Evolutionary conservation across 2,888 invertebrate species (phyloP), one percentile per base, ranked within the genome.

Genomic region (Clanis bilineata): DNA sequence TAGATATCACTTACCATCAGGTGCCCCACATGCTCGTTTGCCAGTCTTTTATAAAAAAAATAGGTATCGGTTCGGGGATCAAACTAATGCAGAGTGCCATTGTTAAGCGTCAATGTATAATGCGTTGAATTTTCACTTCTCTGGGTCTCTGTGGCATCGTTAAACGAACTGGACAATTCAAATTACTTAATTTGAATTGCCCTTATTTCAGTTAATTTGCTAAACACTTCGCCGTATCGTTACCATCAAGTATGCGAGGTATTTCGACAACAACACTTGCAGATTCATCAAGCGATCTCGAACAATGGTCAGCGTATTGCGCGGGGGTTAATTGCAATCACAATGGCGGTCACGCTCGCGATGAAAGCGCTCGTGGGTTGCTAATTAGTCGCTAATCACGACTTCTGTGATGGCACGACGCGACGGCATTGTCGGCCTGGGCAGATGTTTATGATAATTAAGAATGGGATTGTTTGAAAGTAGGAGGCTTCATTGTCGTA

Each of bases 311-410:
- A n/a, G 15, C 21, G 9, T 15, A 44, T 44, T 44, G 23, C 22
- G n/a, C 36, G 15, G 7, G 25, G 51, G 51, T 51, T 51, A 51
- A 51, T 51, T 32, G 51, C 28, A 18, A 44, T 9, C 22, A 51
- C 51, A 51, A 51, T 51, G 10, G 32, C 28, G 44, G 32, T 51
- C 51, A 51, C 51, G 32, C 51, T 9, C 28, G 28, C 32, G 32
- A 28, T 51, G 51, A 51, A 44, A 32, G 51, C 32, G 1, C 32
- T 12, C 23, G 45, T 41, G 41, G 41, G 15, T 44, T 44, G 32
- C 51, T 51, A 28, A 32, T 51, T 51, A 51, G 32, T 3, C 3
- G 15, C 6, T 28, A 28, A 32, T 32, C 51, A 51, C 51, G 51
- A 51, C n/a, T 12, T 5, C 15, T 25, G 21, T 21, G 39, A 15